phyloP scores from a whole-genome alignment of 2,797 vertebrate genomes.

The Phataginus tricuspis region DNA sequence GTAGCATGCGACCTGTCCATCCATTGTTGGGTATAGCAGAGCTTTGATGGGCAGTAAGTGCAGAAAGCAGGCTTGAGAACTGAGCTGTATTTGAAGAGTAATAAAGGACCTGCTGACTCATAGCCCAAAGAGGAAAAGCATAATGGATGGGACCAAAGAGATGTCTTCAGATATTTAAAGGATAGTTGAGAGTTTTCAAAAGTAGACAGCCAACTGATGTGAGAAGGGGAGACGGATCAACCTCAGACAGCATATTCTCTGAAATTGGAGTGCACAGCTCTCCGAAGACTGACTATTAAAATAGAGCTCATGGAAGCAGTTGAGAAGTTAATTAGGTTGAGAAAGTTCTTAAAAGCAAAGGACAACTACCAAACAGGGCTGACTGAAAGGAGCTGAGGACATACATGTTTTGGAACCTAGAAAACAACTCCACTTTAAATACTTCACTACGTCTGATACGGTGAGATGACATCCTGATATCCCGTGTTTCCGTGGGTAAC shows the following conservation, averaged over 20 bases:
- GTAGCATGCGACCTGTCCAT: not conserved
- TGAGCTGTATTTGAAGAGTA: not conserved
- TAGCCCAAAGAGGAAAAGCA: not conserved
- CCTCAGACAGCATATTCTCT: not conserved
- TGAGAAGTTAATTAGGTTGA: not conserved
- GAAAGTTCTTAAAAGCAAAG: not conserved
- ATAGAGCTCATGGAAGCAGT: not conserved
- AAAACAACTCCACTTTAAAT: slow-evolving; percentile 12
- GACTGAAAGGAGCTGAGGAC: not conserved
- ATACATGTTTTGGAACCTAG: not conserved
- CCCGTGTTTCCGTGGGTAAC: slow-evolving; percentile 42
- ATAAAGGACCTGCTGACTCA: not conserved
- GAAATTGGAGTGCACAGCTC: not conserved
- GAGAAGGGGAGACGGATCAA: fast-evolving
- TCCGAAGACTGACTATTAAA: not conserved
- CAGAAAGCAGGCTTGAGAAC: not conserved
- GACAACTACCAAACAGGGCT: not conserved
- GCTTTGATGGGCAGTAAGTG: not conserved
- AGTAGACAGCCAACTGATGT: fast-evolving
- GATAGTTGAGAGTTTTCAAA: not conserved
- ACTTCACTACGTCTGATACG: slow-evolving; percentile 7
- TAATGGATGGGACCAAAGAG: too few species aligned
- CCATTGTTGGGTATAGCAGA: not conserved
- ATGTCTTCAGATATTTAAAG: not conserved
- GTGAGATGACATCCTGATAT: slow-evolving; percentile 13